Conservation (phyloP, 2,888 invertebrate genomes). For the Tetranychus truncatus region DNA sequence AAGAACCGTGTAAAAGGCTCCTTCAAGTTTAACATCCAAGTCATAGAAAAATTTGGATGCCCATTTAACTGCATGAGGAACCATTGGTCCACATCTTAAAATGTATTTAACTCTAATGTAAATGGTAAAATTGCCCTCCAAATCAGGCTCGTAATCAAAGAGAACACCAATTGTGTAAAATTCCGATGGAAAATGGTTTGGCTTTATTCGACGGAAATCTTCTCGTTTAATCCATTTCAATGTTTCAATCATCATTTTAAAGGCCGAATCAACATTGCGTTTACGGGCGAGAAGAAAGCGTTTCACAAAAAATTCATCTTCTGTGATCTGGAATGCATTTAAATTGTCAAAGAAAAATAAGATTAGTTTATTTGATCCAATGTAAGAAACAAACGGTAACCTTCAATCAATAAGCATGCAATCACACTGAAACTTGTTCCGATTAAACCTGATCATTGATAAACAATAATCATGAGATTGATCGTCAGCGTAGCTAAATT, state of each 20-base stretch:
- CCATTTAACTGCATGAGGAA: background rate
- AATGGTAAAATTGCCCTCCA: background rate
- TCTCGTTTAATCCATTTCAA: slow-evolving; percentile 10
- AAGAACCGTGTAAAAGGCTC: background rate
- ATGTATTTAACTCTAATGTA: slow-evolving; percentile 8
- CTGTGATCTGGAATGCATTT: background rate
- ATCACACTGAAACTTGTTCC: too few relatives aligned
- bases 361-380: background rate
- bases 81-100: background rate
- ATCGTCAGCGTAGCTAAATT: too few relatives aligned
- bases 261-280: slow-evolving; percentile 3
- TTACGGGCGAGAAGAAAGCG: slow-evolving; percentile 2
- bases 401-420: too few relatives aligned
- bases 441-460: too few relatives aligned
- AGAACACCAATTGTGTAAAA: slow-evolving; percentile 3
- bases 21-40: background rate
- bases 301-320: slow-evolving; percentile 14
- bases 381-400: background rate
- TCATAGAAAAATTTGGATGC: slow-evolving; percentile 6
- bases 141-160: slow-evolving; percentile 6
- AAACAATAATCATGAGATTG: too few relatives aligned
- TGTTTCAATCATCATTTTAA: slow-evolving; percentile 12
- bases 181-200: slow-evolving; percentile 3
- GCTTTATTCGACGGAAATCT: background rate
- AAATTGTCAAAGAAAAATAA: background rate